These are phyloP conservation scores for Ciconia maguari DNA, from an alignment of 2,113 vertebrate genomes.

Conservation along the genomic window DNA sequence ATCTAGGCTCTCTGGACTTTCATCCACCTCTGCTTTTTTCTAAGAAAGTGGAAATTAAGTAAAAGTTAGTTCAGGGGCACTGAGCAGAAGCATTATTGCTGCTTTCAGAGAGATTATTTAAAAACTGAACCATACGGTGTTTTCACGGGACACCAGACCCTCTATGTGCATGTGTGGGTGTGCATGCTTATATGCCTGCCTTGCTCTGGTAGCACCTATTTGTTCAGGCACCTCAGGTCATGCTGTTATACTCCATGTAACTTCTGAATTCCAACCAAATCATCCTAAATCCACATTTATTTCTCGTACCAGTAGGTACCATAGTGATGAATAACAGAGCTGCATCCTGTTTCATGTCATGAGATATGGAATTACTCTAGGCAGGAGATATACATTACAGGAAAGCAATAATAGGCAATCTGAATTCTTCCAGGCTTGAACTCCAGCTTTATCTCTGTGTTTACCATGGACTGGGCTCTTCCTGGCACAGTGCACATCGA, in stretches of 20 bases:
- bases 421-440: neutral
- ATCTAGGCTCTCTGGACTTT: neutral
- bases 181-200: neutral
- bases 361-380: neutral
- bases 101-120: neutral
- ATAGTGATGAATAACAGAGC: neutral
- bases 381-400: neutral
- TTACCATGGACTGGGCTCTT: neutral
- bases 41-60: neutral
- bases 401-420: neutral
- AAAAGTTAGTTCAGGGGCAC: neutral
- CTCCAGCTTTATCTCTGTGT: neutral
- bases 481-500: neutral
- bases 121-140: accelerated
- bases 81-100: neutral
- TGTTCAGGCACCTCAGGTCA: neutral
- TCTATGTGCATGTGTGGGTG: neutral
- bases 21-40: neutral
- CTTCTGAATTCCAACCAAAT: neutral
- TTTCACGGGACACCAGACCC: neutral
- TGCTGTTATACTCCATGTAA: neutral
- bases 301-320: neutral
- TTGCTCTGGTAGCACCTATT: neutral
- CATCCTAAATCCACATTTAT: neutral
- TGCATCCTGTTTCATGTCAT: neutral